phyloP scores from a whole-genome alignment of 2,797 vertebrate genomes.

The Pseudochirops corinnae region DNA sequence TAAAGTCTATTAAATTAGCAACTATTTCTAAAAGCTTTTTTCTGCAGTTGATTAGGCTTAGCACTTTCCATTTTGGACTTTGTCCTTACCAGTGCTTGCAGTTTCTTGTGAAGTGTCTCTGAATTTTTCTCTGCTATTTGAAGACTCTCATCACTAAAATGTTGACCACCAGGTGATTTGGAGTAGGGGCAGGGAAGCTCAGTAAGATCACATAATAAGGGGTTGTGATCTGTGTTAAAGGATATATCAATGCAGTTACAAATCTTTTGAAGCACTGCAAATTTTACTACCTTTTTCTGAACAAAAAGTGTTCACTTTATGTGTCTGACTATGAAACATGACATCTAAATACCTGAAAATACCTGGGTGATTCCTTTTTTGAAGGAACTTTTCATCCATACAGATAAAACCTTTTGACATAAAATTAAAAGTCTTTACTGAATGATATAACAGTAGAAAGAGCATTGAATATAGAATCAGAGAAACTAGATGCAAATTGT shows the following conservation, averaged over 20 bases:
- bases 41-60: not conserved
- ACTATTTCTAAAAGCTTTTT: slow-evolving; percentile 3
- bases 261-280: not conserved
- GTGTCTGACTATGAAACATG: not conserved
- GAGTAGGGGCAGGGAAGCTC: not conserved
- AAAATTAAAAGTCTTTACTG: not conserved
- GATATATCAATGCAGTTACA: not conserved
- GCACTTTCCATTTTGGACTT: not conserved
- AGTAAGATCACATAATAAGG: not conserved
- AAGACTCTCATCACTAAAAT: not conserved
- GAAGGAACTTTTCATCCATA: not conserved
- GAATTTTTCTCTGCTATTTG: not conserved
- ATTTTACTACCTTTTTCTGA: not conserved
- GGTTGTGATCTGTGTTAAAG: not conserved
- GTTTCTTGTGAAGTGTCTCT: not conserved
- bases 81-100: not conserved
- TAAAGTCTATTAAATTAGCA: not conserved
- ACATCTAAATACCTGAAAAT: not conserved
- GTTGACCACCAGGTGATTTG: not conserved
- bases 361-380: not conserved
- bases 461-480: not conserved
- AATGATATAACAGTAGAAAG: not conserved
- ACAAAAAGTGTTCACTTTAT: not conserved
- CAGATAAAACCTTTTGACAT: not conserved
- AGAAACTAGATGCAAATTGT: not conserved